These are phyloP conservation scores for Hippocampus guttulatus DNA, from an alignment of 2,113 vertebrate species.

Conservation along the genomic window DNA sequence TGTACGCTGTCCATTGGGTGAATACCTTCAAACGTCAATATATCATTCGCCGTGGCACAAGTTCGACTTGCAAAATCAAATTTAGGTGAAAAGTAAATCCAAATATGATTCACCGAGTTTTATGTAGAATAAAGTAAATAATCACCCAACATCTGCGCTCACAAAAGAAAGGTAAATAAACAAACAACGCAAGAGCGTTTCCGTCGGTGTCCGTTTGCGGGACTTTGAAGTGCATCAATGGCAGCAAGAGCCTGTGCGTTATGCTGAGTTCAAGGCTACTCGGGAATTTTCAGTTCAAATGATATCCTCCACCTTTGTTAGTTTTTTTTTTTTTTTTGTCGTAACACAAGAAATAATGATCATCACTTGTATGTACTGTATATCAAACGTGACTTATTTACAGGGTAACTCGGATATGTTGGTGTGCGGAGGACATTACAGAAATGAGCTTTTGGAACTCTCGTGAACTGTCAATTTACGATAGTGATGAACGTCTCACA, in stretches of 20 bases:
- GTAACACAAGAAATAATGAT: not conserved
- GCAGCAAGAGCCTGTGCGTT: not conserved
- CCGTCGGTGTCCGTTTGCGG: constrained; percentile 26
- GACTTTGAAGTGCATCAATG: constrained; percentile 57
- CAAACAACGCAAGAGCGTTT: not conserved
- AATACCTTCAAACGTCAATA: constrained; percentile 8
- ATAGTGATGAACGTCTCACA: constrained; percentile 20
- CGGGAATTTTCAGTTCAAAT: not conserved
- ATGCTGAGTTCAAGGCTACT: not conserved
- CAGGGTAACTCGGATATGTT: not conserved
- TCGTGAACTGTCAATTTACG: not conserved
- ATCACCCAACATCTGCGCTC: not conserved
- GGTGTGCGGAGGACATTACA: not conserved
- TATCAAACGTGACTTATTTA: not conserved
- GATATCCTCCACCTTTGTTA: constrained; percentile 12
- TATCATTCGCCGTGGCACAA: not conserved
- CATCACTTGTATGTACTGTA: not conserved
- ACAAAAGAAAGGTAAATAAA: not conserved
- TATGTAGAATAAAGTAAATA: not conserved
- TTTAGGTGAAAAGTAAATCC: not conserved
- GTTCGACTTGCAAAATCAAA: not conserved
- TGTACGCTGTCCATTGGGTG: not conserved
- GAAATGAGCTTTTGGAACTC: not conserved
- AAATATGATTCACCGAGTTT: not conserved
- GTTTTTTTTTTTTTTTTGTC: not conserved